Conservation (phyloP, 2,888 invertebrate species). For the Drosophila limbata region DNA sequence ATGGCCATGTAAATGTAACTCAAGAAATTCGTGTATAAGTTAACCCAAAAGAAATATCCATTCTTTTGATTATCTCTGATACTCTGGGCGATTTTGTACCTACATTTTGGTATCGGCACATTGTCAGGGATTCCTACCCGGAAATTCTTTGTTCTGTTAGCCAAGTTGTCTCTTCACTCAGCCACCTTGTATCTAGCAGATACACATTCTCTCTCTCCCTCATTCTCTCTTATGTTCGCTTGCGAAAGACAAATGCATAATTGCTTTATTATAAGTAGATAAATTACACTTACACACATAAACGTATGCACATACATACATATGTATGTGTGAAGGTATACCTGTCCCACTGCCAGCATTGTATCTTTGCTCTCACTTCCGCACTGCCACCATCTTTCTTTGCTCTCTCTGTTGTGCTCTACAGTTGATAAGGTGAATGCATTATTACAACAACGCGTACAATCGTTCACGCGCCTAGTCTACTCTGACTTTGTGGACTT, state of each 20-base stretch:
- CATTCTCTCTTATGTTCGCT: not conserved
- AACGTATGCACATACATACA: not conserved
- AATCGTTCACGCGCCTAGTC: conserved; percentile 15
- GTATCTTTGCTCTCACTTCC: conserved; percentile 33
- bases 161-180: conserved; percentile 3
- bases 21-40: not conserved
- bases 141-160: conserved; percentile 14
- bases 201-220: not conserved
- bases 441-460: conserved; percentile 21
- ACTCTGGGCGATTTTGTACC: not conserved
- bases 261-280: not conserved
- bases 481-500: conserved; percentile 43
- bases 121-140: conserved; percentile 2
- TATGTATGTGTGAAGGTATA: too few relatives aligned
- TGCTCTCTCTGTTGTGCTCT: conserved; percentile 39
- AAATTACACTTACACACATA: not conserved
- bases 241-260: not conserved
- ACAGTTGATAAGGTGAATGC: conserved; percentile 44
- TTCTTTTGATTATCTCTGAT: not conserved
- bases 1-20: conserved; percentile 6
- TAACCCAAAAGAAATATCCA: not conserved
- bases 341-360: conserved; percentile 14
- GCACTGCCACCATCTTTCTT: conserved; percentile 22
- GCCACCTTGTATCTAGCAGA: not conserved
- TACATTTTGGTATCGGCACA: not conserved